Base-by-base conservation (phyloP, 37 sponge, comb jelly and placozoan genomes). In the Beroe forskalii region DNA sequence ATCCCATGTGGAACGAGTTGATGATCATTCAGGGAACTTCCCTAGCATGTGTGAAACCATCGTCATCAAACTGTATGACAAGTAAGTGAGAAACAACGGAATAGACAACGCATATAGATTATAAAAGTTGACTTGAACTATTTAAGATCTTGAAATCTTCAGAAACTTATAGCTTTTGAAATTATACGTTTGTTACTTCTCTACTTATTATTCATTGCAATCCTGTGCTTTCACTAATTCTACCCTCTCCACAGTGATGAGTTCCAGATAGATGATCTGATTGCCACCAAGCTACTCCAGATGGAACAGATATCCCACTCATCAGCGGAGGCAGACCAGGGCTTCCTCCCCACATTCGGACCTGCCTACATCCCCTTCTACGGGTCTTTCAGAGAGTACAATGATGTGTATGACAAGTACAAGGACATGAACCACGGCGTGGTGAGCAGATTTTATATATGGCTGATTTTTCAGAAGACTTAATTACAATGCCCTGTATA, bases 321-420 rank as follows among this genome's bases (percentile, higher is more conserved):
- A 28, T 96, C 96, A 67, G 95, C 94, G 19, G 93, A 92, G 48
- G 95, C 75, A 32, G 40, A 20, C 0, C 23, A 3, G 2, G 97
- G 97, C 0, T 96, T 93, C 89, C 90, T 93, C 1, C 99, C 99
- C 27, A 96, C 94, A 42, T 95, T 95, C 93, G 99, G 99, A 14
- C 99, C 99, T 0, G 90, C 93, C 36, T 98, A 93, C 67, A 67
- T 98, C 67, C 96, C 96, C 83, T 69, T 96, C 41, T 98, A 98
- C 66, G 99, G 99, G 25, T 95, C 96, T 23, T 94, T 94, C 28
- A 91, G 99, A 44, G 99, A 95, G 72, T 97, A 92, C 89, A 76
- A 89, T 12, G 75, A 72, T 91, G 44, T 98, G 43, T 92, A 94
- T 2, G 93, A 93, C 91, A 93, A 95, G 92, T 94, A 61, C 61